A percentile compares a stretch with the other conserved stretches of the same genome.
Conservation (phyloP, 2,888 invertebrate species). For the Polietes domitor region DNA sequence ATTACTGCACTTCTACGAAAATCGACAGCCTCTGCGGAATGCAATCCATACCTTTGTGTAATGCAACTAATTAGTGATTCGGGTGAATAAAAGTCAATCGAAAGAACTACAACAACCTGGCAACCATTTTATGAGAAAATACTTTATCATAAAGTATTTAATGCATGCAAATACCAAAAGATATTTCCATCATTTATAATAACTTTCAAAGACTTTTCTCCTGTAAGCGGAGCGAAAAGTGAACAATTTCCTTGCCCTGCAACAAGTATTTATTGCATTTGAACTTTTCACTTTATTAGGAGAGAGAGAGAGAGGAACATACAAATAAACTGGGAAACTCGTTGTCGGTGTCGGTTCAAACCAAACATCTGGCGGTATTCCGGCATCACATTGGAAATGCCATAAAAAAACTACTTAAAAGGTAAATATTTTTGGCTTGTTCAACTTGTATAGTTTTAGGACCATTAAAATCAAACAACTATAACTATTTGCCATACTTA, state of each 20-base stretch:
- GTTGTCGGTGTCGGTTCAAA: neutral
- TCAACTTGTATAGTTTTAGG: constrained; percentile 1
- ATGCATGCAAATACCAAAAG: neutral
- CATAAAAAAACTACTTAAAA: constrained; percentile 36
- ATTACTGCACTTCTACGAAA: too few species aligned
- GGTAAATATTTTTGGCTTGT: constrained; percentile 56
- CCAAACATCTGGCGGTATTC: constrained; percentile 11
- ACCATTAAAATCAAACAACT: constrained; percentile 34
- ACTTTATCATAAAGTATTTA: too few species aligned
- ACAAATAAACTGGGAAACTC: neutral
- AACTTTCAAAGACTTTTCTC: neutral
- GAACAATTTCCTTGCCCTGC: neutral
- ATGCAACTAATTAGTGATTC: too few species aligned
- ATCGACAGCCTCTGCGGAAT: too few species aligned
- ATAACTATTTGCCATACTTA: constrained; percentile 18
- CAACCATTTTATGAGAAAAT: too few species aligned
- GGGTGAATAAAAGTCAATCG: too few species aligned
- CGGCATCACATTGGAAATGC: neutral
- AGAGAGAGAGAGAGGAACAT: neutral
- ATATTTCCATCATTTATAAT: neutral
- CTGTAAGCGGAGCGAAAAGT: neutral
- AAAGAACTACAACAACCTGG: too few species aligned
- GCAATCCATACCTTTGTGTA: too few species aligned
- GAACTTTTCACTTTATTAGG: constrained; percentile 1
- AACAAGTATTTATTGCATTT: constrained; percentile 22